Conservation (phyloP, 1,140 invertebrate genomes). For the Eufriesea mexicana region DNA sequence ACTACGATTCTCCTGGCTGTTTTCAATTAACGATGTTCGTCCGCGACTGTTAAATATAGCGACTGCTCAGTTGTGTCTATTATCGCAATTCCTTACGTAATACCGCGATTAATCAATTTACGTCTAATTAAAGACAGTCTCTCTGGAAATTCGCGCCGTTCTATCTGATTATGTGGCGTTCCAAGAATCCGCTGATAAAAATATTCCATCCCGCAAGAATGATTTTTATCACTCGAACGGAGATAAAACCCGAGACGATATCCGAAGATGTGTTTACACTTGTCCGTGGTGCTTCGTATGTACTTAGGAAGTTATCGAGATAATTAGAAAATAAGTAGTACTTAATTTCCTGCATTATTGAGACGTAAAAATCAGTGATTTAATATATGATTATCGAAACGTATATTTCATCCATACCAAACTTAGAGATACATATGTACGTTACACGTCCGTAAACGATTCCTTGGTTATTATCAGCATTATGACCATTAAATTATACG, state of each 20-base stretch:
- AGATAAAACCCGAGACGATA: neutral
- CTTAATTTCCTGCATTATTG: neutral
- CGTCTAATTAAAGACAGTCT: neutral
- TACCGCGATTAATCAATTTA: neutral
- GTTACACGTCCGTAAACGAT: neutral
- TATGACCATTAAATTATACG: no score
- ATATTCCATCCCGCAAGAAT: conserved; percentile 12
- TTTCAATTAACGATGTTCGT: neutral
- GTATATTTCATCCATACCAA: neutral
- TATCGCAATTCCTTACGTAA: neutral
- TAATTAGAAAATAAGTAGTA: neutral
- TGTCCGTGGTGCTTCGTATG: no score
- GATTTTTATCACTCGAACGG: neutral
- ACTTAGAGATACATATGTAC: neutral
- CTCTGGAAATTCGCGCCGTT: neutral
- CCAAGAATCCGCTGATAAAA: conserved; percentile 17
- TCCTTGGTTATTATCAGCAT: neutral
- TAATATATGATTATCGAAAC: neutral
- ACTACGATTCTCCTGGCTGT: neutral
- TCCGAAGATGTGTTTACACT: neutral
- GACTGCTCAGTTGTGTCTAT: neutral
- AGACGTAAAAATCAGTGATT: neutral
- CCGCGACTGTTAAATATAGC: neutral
- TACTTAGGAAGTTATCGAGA: neutral
- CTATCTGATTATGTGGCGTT: conserved; percentile 22